Conservation (phyloP, 2,113 vertebrate genomes). For the Isurus oxyrinchus region DNA sequence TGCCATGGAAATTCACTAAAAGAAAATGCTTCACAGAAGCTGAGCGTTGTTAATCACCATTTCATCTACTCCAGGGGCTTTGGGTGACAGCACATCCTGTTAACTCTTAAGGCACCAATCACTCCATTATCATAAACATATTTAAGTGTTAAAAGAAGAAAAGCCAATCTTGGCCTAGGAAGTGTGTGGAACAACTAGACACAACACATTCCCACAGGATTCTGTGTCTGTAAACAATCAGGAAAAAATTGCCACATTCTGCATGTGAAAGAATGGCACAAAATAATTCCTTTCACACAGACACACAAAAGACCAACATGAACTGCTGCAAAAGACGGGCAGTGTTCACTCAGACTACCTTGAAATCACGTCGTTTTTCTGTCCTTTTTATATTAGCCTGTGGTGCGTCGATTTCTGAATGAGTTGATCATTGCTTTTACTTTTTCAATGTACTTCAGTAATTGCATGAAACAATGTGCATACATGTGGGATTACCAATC, state of each 20-base stretch:
- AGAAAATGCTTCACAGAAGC: background rate
- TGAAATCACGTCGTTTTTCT: background rate
- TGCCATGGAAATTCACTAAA: background rate
- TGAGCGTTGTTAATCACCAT: background rate
- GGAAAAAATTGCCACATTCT: background rate
- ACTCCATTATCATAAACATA: background rate
- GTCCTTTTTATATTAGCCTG: background rate
- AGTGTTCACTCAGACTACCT: background rate
- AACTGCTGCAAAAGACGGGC: background rate
- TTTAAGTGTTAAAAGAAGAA: background rate
- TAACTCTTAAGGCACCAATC: background rate
- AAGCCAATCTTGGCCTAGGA: background rate
- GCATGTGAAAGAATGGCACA: background rate
- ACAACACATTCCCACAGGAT: background rate
- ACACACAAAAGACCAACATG: background rate
- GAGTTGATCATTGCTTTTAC: background rate
- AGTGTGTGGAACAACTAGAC: too few relatives aligned
- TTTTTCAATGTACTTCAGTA: background rate
- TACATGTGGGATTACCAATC: background rate
- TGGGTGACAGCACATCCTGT: slow-evolving; percentile 11
- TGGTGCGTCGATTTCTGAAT: background rate
- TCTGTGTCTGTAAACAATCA: background rate
- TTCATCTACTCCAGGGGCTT: background rate
- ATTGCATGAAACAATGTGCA: background rate
- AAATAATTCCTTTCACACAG: too few relatives aligned